Evolutionary conservation across 2,888 invertebrate species (phyloP), one percentile per base, ranked within the genome.

Genomic region (Gandaritis pyraliata): DNA sequence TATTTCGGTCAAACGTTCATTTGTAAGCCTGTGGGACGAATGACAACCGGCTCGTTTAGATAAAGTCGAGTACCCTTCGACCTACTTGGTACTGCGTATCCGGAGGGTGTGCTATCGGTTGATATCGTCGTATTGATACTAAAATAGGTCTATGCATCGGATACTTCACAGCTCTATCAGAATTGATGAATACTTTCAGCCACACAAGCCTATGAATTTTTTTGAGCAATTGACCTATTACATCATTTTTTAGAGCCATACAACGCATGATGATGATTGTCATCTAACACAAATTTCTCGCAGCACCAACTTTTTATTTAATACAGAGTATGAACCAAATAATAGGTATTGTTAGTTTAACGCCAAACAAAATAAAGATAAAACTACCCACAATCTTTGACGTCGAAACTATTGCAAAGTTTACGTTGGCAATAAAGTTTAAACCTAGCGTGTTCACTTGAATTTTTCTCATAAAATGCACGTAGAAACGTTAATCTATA

Each of bases 1-100:
- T 70, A 77, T 74, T 65, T 81, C 74, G 78, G 80, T 82, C 77
- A 80, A 75, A 74, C 71, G 72, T 74, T 72, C 68, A 71, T 74
- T 64, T 64, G 64, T 69, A 69, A 67, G 66, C 70, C 71, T 67
- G 74, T 71, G 68, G 75, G 76, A 73, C 71, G 69, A 77, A 69
- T 71, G 66, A 69, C 66, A 71, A 68, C 69, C 69, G 53, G 46
- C 68, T 64, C 68, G 69, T 69, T 72, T 68, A 68, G 58, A 68
- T 64, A 64, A 41, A 68, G 60, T 59, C 64, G 56, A 58, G 64
- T 60, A 70, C 65, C 66, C 64, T 66, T 64, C 60, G 70, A 33
- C 33, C 73, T 88, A 84, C 78, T 88, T 75, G 90, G 88, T 84
- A 88, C 83, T 79, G 80, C 80, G 83, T 87, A 83, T 87, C 87